Conservation (phyloP, 2,888 invertebrate genomes). For the Ypsolopha sequella region DNA sequence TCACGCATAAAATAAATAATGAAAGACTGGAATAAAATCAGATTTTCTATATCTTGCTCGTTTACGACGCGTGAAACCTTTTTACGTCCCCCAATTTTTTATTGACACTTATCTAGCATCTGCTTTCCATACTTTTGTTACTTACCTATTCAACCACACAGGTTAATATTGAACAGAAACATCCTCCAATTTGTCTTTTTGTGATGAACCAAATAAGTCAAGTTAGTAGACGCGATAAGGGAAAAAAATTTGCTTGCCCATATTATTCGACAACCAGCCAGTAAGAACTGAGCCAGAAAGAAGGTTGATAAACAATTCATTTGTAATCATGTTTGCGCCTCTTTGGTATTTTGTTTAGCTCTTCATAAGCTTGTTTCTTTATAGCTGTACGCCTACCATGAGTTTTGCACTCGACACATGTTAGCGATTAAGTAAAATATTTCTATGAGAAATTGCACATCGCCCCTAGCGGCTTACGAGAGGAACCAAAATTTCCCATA, state of each 20-base stretch:
- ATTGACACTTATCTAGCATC: no score
- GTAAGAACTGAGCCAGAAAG: slow-evolving; percentile 34
- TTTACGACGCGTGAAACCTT: no score
- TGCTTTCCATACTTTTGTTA: not conserved
- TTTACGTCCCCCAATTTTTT: no score
- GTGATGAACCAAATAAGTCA: slow-evolving; percentile 59
- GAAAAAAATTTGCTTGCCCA: slow-evolving; percentile 30
- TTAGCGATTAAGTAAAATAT: no score
- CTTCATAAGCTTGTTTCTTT: slow-evolving; percentile 67
- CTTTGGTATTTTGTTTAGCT: slow-evolving; percentile 65
- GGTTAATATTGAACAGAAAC: slow-evolving; percentile 80
- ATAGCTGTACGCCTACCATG: no score
- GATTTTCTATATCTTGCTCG: no score
- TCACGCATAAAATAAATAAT: no score
- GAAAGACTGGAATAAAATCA: no score
- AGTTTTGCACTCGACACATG: no score
- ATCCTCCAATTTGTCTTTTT: slow-evolving; percentile 43
- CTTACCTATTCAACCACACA: slow-evolving; percentile 74
- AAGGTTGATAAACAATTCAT: slow-evolving; percentile 41
- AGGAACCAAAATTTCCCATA: no score
- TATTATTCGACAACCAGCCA: slow-evolving; percentile 29
- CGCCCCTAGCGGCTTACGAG: no score
- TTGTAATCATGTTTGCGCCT: slow-evolving; percentile 34
- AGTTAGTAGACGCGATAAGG: slow-evolving; percentile 45
- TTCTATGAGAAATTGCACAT: no score